phyloP scores from a whole-genome alignment of 1,140 invertebrate species.

The Diorhabda elongata region DNA sequence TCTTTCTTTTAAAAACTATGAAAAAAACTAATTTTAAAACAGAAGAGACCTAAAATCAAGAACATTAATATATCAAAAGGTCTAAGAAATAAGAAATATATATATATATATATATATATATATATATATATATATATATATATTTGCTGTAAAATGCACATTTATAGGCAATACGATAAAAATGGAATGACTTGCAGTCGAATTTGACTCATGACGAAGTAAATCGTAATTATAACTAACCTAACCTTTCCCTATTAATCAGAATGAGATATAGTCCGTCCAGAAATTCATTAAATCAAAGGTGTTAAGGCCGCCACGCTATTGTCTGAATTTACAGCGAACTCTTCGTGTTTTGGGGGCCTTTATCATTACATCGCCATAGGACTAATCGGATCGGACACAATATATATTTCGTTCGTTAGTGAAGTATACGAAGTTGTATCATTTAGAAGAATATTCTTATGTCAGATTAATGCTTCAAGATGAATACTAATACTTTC shows the following conservation, averaged over 20 bases:
- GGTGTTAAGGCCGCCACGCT: conserved; percentile 11
- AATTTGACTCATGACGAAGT: neutral
- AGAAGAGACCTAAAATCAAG: no score
- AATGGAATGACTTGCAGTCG: neutral
- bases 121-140: no score
- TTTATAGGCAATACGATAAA: no score
- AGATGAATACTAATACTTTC: no score
- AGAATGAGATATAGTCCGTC: conserved; percentile 13
- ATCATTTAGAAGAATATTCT: no score
- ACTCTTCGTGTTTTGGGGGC: conserved; percentile 6
- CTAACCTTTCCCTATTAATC: conserved; percentile 15
- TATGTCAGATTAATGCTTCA: no score
- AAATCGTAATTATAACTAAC: conserved; percentile 7
- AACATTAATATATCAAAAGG: no score
- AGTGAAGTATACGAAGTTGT: neutral
- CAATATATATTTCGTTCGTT: conserved; percentile 6
- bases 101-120: no score
- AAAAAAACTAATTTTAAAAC: no score
- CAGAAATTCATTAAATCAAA: conserved; percentile 13
- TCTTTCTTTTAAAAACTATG: no score
- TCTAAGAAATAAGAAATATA: no score
- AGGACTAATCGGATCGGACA: conserved; percentile 3
- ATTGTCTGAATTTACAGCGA: conserved; percentile 11
- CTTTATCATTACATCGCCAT: conserved; percentile 12
- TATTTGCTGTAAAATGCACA: no score